phyloP scores from a whole-genome alignment of 30 jellyfish, hydroid and myxozoan species.

The Sanderia malayensis region DNA sequence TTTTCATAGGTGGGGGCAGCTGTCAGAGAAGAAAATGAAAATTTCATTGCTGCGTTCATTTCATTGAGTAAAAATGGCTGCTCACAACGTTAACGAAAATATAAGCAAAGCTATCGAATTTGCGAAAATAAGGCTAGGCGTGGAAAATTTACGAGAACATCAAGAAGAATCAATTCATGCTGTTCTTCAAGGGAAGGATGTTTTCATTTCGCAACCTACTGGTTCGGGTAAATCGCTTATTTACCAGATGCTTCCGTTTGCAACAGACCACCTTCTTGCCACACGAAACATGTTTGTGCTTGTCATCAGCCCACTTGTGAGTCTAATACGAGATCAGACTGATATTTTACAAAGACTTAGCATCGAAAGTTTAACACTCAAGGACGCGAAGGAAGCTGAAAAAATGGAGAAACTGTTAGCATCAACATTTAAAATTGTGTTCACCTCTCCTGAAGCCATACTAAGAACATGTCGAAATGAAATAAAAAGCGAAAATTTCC shows the following conservation, averaged over 20 bases:
- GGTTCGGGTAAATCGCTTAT: background rate
- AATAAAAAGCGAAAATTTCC: background rate
- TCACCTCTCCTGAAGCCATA: background rate
- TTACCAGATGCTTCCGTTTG: too few species aligned
- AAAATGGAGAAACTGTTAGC: background rate
- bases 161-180: background rate
- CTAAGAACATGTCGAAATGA: background rate
- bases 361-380: background rate
- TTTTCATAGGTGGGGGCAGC: too few species aligned
- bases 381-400: background rate
- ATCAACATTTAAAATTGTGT: background rate
- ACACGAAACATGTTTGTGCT: background rate
- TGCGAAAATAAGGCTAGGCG: background rate
- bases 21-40: too few species aligned
- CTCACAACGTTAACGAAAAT: too few species aligned
- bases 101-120: background rate
- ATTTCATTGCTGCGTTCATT: too few species aligned
- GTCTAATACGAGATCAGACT: background rate
- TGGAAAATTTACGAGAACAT: background rate
- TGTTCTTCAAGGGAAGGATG: background rate
- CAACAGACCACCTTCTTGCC: background rate
- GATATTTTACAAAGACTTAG: too few species aligned
- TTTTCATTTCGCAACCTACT: background rate
- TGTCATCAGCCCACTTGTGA: background rate
- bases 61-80: too few species aligned